Base-by-base conservation (phyloP, 2,888 invertebrate genomes). In the Harpalus rubripes region DNA sequence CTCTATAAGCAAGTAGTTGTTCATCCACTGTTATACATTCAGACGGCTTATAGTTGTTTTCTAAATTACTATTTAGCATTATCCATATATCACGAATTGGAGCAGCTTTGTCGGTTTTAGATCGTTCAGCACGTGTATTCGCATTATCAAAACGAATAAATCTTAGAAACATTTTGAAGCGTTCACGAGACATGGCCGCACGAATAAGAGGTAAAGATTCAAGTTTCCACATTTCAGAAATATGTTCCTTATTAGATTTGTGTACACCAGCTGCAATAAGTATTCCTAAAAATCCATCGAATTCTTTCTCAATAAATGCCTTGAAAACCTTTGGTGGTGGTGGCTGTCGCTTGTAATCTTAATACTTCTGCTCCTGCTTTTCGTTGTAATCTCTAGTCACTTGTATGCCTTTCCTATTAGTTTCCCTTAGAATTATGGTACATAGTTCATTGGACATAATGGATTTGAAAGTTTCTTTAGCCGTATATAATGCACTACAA, bases 121-220 rank as follows among this genome's bases (percentile, higher is more conserved):
- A 0, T 56, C 85, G 84, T 10, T 76, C 83, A 7, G n/a, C 63
- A 15, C 85, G 80, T 41, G 65, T 84, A 26, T 80, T 32, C 0
- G 10, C 10, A 74, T 86, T 63, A 56, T 86, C 85, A 68, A 86
- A 86, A 7, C 86, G n/a, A n/a, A n/a, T n/a, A n/a, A n/a, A n/a
- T n/a, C 82, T 52, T 16, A 81, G 81, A 16, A 86, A 26, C 59
- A 81, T 8, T 52, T 82, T 41, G 18, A 86, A 86, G 3, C 81
- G 58, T 68, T 81, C 79, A 22, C 76, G 65, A 44, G 59, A 22
- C 58, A 85, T 81, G 4, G 68, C 76, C 12, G 85, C 86, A 56
- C 65, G 61, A 56, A 52, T 16, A 41, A 85, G 52, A 41, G 86
- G n/a, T n/a, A n/a, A 59, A 4, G 76, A 15, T n/a, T 86, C 26